Conservation (phyloP, 2,888 invertebrate species). For the Lithophane socia region DNA sequence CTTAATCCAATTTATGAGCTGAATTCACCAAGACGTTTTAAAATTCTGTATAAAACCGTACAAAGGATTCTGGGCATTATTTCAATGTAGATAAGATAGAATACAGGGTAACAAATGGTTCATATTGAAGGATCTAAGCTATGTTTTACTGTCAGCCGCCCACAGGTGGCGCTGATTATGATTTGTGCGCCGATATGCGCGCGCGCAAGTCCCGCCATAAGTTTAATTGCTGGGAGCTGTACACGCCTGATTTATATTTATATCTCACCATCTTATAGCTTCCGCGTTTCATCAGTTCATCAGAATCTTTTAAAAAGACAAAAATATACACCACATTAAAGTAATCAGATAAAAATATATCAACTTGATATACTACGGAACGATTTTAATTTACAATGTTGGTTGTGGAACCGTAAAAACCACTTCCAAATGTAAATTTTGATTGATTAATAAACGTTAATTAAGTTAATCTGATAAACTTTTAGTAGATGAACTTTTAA, state of each 20-base stretch:
- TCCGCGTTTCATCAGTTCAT: conserved; percentile 63
- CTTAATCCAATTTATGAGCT: conserved; percentile 62
- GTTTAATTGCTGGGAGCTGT: conserved; percentile 67
- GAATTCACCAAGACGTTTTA: conserved; percentile 54
- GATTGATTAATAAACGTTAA: conserved; percentile 44
- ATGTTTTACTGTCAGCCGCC: conserved; percentile 72
- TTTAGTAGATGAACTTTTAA: conserved; percentile 8
- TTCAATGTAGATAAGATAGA: conserved; percentile 44
- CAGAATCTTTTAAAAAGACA: conserved; percentile 42
- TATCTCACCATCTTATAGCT: conserved; percentile 63
- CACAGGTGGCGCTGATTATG: conserved; percentile 81
- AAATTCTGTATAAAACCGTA: conserved; percentile 35
- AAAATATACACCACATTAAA: conserved; percentile 37
- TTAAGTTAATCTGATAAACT: conserved; percentile 46
- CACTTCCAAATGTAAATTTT: conserved; percentile 51
- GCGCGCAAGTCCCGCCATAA: conserved; percentile 65
- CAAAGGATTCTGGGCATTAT: conserved; percentile 45
- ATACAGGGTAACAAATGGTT: conserved; percentile 37
- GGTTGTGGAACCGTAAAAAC: conserved; percentile 36
- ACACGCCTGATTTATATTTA: conserved; percentile 67
- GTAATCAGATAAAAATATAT: conserved; percentile 38
- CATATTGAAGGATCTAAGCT: conserved; percentile 65
- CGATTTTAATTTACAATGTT: conserved; percentile 32
- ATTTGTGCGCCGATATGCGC: conserved; percentile 75
- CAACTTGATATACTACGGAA: conserved; percentile 41